These are phyloP conservation scores for Lontra canadensis DNA, from an alignment of 2,113 vertebrate genomes.

Conservation along the genomic window DNA sequence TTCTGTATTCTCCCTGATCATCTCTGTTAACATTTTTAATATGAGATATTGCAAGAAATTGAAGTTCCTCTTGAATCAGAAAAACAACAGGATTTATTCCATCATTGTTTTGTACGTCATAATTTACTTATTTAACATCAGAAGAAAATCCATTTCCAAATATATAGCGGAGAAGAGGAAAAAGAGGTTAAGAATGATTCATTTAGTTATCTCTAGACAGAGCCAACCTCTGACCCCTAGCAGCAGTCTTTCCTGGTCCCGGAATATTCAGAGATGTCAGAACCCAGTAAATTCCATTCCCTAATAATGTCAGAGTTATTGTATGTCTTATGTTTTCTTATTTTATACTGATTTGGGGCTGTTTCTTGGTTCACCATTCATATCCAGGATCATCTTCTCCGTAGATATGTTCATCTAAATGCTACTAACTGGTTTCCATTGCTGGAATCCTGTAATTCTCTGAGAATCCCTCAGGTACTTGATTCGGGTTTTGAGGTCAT, in stretches of 20 bases:
- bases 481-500: slow-evolving; percentile 16
- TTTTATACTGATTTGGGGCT: neutral
- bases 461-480: slow-evolving; percentile 20
- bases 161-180: neutral
- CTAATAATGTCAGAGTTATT: neutral
- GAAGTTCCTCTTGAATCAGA: slow-evolving; percentile 17
- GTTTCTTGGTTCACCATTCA: neutral
- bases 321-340: neutral
- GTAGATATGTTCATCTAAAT: neutral
- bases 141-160: slow-evolving; percentile 19
- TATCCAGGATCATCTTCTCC: neutral
- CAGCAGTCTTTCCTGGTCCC: neutral
- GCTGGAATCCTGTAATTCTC: neutral
- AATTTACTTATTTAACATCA: slow-evolving; percentile 19
- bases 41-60: neutral
- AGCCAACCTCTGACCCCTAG: neutral
- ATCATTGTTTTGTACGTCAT: neutral
- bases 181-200: neutral
- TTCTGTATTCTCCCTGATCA: neutral
- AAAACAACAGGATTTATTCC: neutral
- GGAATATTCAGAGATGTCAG: neutral
- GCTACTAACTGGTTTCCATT: neutral
- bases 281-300: neutral
- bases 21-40: neutral
- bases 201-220: neutral